These are phyloP conservation scores for Eriocheir sinensis DNA, from an alignment of 1,140 invertebrate species.

Conservation along the genomic window DNA sequence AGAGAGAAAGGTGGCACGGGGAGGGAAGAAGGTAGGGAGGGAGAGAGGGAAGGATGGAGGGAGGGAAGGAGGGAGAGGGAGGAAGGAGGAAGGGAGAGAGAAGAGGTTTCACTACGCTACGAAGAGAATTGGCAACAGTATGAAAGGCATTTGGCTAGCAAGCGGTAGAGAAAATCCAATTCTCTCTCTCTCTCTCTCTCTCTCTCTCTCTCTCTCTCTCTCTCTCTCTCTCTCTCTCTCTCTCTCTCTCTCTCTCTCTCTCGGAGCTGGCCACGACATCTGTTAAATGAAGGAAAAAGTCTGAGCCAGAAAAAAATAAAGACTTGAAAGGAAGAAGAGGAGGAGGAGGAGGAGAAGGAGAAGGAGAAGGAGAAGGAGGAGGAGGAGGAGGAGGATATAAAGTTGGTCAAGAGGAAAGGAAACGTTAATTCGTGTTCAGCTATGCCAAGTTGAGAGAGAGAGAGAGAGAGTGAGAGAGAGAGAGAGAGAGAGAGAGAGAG, in stretches of 20 bases:
- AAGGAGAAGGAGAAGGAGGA: not conserved
- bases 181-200: conserved; percentile 21
- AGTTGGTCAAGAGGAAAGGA: not conserved
- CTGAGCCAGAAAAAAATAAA: not conserved
- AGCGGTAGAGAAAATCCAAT: not conserved
- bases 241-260: conserved; percentile 15
- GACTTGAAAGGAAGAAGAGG: not conserved
- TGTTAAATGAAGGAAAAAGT: not conserved
- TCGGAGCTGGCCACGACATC: not conserved
- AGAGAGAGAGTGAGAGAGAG: conserved; percentile 47
- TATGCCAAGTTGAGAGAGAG: not conserved
- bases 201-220: conserved; percentile 22
- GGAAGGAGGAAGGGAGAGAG: not conserved
- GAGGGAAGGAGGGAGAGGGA: not conserved
- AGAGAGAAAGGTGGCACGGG: not conserved
- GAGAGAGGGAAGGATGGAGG: not conserved
- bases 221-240: conserved; percentile 10
- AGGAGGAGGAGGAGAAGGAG: not conserved
- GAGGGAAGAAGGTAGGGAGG: not conserved
- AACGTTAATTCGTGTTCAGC: too few species aligned
- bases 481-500: conserved; percentile 47
- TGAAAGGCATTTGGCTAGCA: not conserved
- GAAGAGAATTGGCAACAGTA: conserved; percentile 1
- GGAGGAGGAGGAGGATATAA: not conserved
- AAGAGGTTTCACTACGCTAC: not conserved